A percentile compares a stretch with the other conserved stretches of the same genome.
These are phyloP conservation scores for Alcis repandata DNA, from an alignment of 2,888 invertebrate genomes.

Conservation along the genomic window DNA sequence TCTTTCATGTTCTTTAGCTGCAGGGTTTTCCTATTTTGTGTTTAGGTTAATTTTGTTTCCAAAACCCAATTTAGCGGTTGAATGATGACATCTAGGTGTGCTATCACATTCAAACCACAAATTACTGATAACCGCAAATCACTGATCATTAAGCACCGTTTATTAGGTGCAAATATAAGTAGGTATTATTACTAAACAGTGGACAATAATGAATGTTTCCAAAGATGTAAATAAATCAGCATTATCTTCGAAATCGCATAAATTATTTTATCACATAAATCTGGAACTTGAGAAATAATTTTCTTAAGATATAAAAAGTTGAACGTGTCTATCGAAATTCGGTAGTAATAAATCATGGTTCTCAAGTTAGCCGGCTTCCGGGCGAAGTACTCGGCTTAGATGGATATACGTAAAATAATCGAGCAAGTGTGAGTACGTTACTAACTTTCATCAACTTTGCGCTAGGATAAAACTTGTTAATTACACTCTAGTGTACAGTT, in stretches of 20 bases:
- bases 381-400: conserved; percentile 29
- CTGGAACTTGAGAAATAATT: conserved; percentile 42
- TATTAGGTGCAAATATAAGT: too few species aligned
- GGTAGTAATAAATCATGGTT: conserved; percentile 43
- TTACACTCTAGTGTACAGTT: conserved; percentile 18
- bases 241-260: conserved; percentile 25
- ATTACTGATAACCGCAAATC: too few species aligned
- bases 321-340: conserved; percentile 45
- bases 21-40: background rate
- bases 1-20: conserved; percentile 27
- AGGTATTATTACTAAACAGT: background rate
- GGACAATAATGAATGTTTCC: background rate
- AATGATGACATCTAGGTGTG: too few species aligned
- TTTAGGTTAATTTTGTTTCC: conserved; percentile 3
- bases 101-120: background rate
- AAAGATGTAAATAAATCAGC: conserved; percentile 7
- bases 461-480: conserved; percentile 30
- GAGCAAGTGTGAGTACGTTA: conserved; percentile 28
- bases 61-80: too few species aligned
- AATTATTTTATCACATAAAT: conserved; percentile 41
- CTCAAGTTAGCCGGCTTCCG: conserved; percentile 28
- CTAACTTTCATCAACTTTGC: conserved; percentile 23
- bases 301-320: conserved; percentile 42
- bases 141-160: too few species aligned
- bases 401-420: conserved; percentile 35